These are phyloP conservation scores for Pyrgus malvae DNA, from an alignment of 2,888 invertebrate species.

Conservation along the genomic window DNA sequence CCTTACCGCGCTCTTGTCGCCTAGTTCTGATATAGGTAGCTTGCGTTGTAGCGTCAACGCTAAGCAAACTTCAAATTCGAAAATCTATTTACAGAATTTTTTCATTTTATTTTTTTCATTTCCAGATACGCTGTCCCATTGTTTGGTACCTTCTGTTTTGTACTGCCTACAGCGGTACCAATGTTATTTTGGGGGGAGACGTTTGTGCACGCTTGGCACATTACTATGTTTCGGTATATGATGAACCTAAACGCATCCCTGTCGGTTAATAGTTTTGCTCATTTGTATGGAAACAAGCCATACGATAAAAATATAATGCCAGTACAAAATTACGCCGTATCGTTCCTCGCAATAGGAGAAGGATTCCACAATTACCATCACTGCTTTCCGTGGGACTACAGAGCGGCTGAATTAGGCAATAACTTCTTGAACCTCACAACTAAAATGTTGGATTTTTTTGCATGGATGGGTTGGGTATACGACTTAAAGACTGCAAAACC, in stretches of 20 bases:
- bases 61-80: no score
- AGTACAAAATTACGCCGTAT: conserved; percentile 40
- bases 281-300: conserved; percentile 70
- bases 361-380: conserved; percentile 60
- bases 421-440: conserved; percentile 36
- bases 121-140: not conserved
- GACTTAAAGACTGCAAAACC: conserved; percentile 42
- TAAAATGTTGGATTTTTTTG: conserved; percentile 45
- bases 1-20: no score
- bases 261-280: conserved; percentile 86
- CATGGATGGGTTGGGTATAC: conserved; percentile 48
- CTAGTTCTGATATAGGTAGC: no score
- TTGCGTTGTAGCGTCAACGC: no score
- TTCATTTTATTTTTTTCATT: not conserved
- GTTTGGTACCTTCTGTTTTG: not conserved
- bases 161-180: conserved; percentile 57
- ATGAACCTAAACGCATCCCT: conserved; percentile 83
- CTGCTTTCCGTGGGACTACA: conserved; percentile 55
- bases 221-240: conserved; percentile 76
- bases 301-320: conserved; percentile 60
- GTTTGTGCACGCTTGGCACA: conserved; percentile 59
- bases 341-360: conserved; percentile 45
- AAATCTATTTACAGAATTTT: not conserved
- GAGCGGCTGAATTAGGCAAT: conserved; percentile 50
- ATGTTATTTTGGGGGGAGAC: conserved; percentile 83